Base-by-base conservation (phyloP, 2,888 invertebrate species). In the Stegophylla sp. region DNA sequence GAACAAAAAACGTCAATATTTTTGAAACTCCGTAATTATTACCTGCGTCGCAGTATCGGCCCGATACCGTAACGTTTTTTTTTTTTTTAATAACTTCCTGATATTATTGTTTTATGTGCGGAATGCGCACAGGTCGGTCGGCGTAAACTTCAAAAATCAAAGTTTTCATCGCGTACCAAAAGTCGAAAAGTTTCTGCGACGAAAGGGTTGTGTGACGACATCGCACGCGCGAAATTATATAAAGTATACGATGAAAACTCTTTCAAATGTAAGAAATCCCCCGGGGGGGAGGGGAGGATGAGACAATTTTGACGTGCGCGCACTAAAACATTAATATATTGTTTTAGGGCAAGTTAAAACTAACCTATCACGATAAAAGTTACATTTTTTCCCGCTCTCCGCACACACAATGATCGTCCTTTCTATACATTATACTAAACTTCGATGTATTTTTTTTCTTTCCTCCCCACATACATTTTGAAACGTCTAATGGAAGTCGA, bases 311-410 rank as follows among this genome's bases (percentile, higher is more conserved):
- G 59, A 77, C 77, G 43, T 59, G 56, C 59, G 34, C 26, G 34
- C 69, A 67, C 67, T 77, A 45, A 45, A 66, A 45, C 69, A 48
- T 67, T 59, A 77, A 69, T 69, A 67, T 69, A 77, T 77, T 59
- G 59, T 69, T 59, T 59, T 67, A 61, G 45, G 59, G 43, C 69
- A 56, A 76, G 51, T 76, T 26, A 17, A 75, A 66, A 26, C 15
- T 20, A 56, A 66, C 56, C 66, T 28, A 67, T 76, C 56, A 4
- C 13, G 45, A 67, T 66, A 63, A 51, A 63, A 64, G 34, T 17
- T 45, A 26, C 59, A 61, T 28, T 48, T 28, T 63, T 69, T 51
- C 63, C 23, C 17, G 3, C n/a, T 51, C 48, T 34, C 17, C 9
- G 45, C 63, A 23, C 23, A 43, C 43, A 3, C n/a, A 28, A 48